Evolutionary conservation across 2,113 vertebrate species (phyloP).

Genomic region (Bungarus multicinctus): DNA sequence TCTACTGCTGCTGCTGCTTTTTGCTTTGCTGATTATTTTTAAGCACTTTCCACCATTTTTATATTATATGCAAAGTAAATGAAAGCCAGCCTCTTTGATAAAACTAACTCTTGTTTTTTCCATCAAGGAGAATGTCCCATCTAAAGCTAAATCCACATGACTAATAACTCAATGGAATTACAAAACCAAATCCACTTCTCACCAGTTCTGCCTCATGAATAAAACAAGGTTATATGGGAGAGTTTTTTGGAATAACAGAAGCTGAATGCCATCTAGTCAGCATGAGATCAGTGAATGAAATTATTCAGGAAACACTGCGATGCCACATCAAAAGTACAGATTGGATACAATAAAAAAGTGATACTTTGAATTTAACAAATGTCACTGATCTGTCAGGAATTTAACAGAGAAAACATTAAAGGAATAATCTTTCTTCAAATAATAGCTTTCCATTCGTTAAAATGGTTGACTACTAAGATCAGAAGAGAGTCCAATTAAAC

Average conservation of each 20-base stretch:
- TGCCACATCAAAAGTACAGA: not conserved
- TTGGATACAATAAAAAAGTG: not conserved
- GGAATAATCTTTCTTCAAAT: not conserved
- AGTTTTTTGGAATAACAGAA: not conserved
- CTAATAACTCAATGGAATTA: not conserved
- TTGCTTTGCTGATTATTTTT: not conserved
- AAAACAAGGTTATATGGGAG: not conserved
- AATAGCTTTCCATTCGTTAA: not conserved
- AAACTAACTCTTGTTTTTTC: not conserved
- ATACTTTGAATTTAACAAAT: not conserved
- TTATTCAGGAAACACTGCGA: not conserved
- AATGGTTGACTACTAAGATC: not conserved
- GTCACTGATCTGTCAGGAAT: not conserved
- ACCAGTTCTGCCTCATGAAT: not conserved
- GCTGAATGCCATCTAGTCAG: not conserved
- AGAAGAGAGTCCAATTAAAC: not conserved
- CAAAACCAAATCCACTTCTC: not conserved
- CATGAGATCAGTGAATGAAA: not conserved
- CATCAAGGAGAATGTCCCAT: not conserved
- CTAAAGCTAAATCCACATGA: not conserved
- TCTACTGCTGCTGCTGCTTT: not conserved
- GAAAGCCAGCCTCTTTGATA: not conserved
- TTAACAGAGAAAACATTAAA: not conserved
- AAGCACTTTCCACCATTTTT: not conserved
- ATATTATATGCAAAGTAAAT: not conserved